These are phyloP conservation scores for Melitaea cinxia DNA, from an alignment of 1,140 invertebrate species.

Conservation along the genomic window DNA sequence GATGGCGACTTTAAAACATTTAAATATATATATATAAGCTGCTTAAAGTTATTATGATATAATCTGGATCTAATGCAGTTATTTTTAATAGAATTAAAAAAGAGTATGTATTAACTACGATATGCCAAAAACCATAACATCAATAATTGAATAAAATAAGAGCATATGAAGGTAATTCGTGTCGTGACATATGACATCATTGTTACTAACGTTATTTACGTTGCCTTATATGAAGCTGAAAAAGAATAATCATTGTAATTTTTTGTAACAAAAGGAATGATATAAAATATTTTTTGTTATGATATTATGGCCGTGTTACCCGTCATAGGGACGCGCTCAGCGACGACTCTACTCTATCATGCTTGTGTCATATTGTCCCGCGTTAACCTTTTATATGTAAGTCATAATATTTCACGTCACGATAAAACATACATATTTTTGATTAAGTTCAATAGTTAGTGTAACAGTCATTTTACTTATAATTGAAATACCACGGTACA, in stretches of 20 bases:
- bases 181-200: neutral
- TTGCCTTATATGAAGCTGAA: neutral
- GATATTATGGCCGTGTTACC: conserved; percentile 16
- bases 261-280: conserved; percentile 15
- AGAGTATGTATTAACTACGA: too few species aligned
- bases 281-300: conserved; percentile 18
- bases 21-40: too few species aligned
- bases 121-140: too few species aligned
- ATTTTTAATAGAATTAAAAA: too few species aligned
- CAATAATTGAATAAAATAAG: too few species aligned
- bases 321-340: conserved; percentile 10
- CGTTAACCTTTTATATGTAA: conserved; percentile 14
- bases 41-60: too few species aligned
- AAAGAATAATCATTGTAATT: conserved; percentile 9
- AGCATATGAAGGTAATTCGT: too few species aligned
- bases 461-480: neutral
- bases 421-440: neutral
- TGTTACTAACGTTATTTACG: neutral
- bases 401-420: neutral
- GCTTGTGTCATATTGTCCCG: conserved; percentile 1
- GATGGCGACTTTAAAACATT: too few species aligned
- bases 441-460: neutral
- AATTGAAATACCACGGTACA: neutral
- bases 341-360: conserved; percentile 12
- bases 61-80: too few species aligned